Percentiles rank a stretch among this genome's conserved stretches.
These are phyloP conservation scores for Triplophysa rosa DNA, from an alignment of 2,113 vertebrate genomes.

Conservation along the genomic window DNA sequence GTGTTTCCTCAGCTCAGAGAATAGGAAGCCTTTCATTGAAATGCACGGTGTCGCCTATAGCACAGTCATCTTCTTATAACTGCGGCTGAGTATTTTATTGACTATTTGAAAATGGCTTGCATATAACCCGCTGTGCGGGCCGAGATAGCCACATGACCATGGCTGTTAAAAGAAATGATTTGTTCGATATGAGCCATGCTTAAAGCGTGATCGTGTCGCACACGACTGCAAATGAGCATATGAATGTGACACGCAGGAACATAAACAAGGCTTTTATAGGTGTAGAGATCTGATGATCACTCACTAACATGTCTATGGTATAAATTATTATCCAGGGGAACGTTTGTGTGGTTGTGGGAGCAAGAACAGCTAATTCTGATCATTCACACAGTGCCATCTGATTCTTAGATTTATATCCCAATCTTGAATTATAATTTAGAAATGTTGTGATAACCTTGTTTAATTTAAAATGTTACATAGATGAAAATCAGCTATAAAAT, in stretches of 20 bases:
- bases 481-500: too few relatives aligned
- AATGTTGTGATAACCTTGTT: too few relatives aligned
- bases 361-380: not conserved
- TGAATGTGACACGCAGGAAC: constrained; percentile 54
- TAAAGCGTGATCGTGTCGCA: constrained; percentile 56
- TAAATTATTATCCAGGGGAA: not conserved
- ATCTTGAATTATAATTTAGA: too few relatives aligned
- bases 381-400: not conserved
- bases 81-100: constrained; percentile 60
- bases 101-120: constrained; percentile 60
- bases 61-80: constrained; percentile 59
- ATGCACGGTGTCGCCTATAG: constrained; percentile 54
- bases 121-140: constrained; percentile 44
- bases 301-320: constrained; percentile 28
- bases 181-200: constrained; percentile 53
- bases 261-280: constrained; percentile 70
- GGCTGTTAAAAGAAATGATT: constrained; percentile 63
- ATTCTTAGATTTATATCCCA: too few relatives aligned
- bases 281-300: constrained; percentile 62
- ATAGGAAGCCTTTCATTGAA: constrained; percentile 61
- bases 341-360: not conserved
- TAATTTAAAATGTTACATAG: too few relatives aligned
- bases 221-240: constrained; percentile 62
- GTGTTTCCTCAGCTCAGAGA: constrained; percentile 55
- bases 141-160: constrained; percentile 50